Evolutionary conservation across 2,797 vertebrate species (phyloP), one percentile per base, ranked within the genome.

Genomic region (Xenops minutus): DNA sequence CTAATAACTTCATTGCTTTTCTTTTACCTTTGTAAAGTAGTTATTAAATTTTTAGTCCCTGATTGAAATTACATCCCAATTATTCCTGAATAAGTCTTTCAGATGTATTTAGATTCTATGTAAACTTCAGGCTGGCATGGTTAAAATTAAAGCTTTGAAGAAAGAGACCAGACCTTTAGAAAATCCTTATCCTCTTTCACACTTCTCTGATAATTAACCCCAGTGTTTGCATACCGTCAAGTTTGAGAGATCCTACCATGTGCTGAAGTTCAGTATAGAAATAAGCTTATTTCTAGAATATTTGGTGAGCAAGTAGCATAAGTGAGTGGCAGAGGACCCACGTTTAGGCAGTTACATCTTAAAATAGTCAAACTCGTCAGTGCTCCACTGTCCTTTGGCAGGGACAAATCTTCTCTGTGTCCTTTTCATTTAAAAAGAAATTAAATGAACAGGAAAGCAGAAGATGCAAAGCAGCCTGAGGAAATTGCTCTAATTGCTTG

Each of bases 61-160:
- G 83, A 77, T 95, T 92, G 89, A 96, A 96, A 96, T 96, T 92
- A 71, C 37, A 79, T 95, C 85, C 85, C 77, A 96, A 64, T 95
- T 96, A 96, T 86, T 96, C 59, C 83, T 67, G 85, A 90, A 90
- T 93, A 58, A 94, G 83, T 85, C 52, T 96, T 96, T 93, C 89
- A 87, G 56, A 85, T 92, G 63, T 86, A 58, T 92, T 93, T 94
- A 88, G 90, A 90, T 86, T 96, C 54, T 46, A 0, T 91, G 87
- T 96, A 89, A 97, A 95, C 86, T 97, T 95, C 84, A 94, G 63
- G 72, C 49, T 87, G 64, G n/a, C 83, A 85, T 18, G 10, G 74
- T 79, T 95, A 72, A 95, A 95, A 91, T 91, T 63, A 91, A 89
- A 94, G 67, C 77, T 95, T 95, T 85, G 92, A 94, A 95, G 92